Percentiles rank a stretch among this genome's conserved stretches.
Evolutionary conservation across 2,797 vertebrate species (phyloP).

Genomic region (Chrosomus eos): DNA sequence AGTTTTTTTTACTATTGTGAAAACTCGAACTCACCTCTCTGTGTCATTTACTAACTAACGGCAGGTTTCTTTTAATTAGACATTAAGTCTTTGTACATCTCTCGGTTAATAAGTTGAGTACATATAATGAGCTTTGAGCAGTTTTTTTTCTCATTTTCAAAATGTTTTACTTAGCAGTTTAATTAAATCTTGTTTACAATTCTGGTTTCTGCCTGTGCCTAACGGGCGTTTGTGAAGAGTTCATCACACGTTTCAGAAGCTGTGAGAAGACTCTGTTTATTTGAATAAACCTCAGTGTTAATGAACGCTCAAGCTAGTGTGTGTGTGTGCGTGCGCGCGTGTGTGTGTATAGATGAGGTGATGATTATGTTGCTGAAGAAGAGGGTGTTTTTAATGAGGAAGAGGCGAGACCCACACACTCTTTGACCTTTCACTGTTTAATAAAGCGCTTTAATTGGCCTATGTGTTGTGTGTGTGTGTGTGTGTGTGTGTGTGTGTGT

Average conservation of each 20-base stretch:
- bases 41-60: not conserved
- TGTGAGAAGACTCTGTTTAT: slow-evolving; percentile 12
- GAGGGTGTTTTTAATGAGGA: slow-evolving; percentile 25
- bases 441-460: slow-evolving; percentile 76
- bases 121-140: slow-evolving; percentile 28
- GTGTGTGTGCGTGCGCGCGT: slow-evolving; percentile 6
- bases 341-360: not conserved
- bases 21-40: not conserved
- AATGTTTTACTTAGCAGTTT: slow-evolving; percentile 14
- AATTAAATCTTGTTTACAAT: slow-evolving; percentile 37
- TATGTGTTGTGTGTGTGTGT: slow-evolving; percentile 1
- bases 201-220: slow-evolving; percentile 20
- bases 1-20: not conserved
- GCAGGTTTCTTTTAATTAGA: not conserved
- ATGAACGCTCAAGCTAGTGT: slow-evolving; percentile 22
- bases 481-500: not conserved
- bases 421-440: slow-evolving; percentile 62
- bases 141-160: slow-evolving; percentile 18
- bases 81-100: slow-evolving; percentile 2
- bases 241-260: slow-evolving; percentile 1
- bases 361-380: slow-evolving; percentile 14
- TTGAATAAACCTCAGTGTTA: slow-evolving; percentile 34
- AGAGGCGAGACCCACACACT: not conserved
- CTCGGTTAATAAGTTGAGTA: slow-evolving; percentile 1
- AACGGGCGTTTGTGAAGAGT: slow-evolving; percentile 13